A percentile compares a stretch with the other conserved stretches of the same genome.
Evolutionary conservation across 2,113 vertebrate species (phyloP).

Genomic region (Sus scrofa): T2T-Sscrofa CM000814.6:8169001-8169500

Average conservation of each 20-base stretch:
- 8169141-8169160: conserved; percentile 94
- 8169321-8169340: conserved; percentile 85
- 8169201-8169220: conserved; percentile 89
- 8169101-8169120: conserved; percentile 88
- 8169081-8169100: conserved; percentile 81
- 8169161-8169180: conserved; percentile 92
- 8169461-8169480: conserved; percentile 62
- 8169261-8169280: conserved; percentile 75
- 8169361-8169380: conserved; percentile 81
- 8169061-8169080: conserved; percentile 84
- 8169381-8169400: conserved; percentile 85
- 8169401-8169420: conserved; percentile 85
- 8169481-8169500: conserved; percentile 84
- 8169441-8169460: conserved; percentile 74
- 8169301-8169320: conserved; percentile 84
- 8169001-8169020: conserved; percentile 83
- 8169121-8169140: conserved; percentile 94
- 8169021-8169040: conserved; percentile 81
- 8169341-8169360: conserved; percentile 81
- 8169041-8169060: conserved; percentile 83
- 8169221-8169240: conserved; percentile 82
- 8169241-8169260: conserved; percentile 82
- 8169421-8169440: conserved; percentile 69
- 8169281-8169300: conserved; percentile 89
- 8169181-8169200: conserved; percentile 89